Base-by-base conservation (phyloP, 2,113 vertebrate species). In the Brevimyrus niger region DNA sequence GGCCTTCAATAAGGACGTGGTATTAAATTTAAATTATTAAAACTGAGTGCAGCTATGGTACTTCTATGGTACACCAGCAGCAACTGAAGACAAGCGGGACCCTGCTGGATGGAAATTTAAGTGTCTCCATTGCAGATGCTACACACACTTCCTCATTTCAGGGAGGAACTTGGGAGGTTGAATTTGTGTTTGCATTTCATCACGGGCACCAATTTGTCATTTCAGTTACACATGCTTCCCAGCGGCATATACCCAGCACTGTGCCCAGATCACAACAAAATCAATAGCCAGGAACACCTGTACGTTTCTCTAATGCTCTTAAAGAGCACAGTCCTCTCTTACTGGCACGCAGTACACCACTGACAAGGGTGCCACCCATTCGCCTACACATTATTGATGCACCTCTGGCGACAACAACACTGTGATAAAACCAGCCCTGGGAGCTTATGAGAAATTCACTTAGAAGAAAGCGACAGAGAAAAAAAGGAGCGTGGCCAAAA, bases 221-320 rank as follows among this genome's bases (percentile, higher is more conserved):
- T 88, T 91, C 42, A 90, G 61, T 91, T 89, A 86, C 48, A 31
- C 89, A 89, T 86, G 58, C 61, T 69, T 38, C 35, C 90, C 88
- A 48, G 86, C 48, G 47, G 44, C 35, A 15, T 38, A 48, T 6
- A 13, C 44, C 61, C 38, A 17, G 82, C 9, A n/a, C 48, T 46
- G 61, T 58, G 69, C 46, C 42, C 90, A 10, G 55, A 86, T 89
- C 90, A 90, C 92, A 92, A 93, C 91, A 92, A 91, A 89, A 92
- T 91, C 94, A 95, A 95, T 92, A 93, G 93, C 93, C 92, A 94
- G 92, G 93, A 93, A 93, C 91, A 91, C 94, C 93, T 93, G 92
- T 91, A 93, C 91, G 91, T 90, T 94, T 93, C 93, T 92, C 89
- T 87, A 91, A 94, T 92, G 92, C 93, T 94, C 91, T 91, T 91